Conservation (phyloP, 2,888 invertebrate genomes). For the Synergus gifuensis region DNA sequence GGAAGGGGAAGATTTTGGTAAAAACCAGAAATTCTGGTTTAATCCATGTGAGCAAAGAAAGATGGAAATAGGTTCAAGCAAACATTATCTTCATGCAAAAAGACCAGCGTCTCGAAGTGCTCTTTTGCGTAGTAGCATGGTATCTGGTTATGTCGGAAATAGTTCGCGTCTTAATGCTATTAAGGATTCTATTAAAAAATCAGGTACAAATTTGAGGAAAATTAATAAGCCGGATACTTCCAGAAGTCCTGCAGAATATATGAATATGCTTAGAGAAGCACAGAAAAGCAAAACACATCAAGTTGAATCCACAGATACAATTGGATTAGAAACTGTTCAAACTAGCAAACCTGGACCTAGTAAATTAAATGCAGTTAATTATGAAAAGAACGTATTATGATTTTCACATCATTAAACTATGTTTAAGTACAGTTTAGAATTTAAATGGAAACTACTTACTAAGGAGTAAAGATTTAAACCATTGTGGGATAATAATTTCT, state of each 20-base stretch:
- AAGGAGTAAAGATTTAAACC: neutral
- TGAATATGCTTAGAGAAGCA: slow-evolving; percentile 35
- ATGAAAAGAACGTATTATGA: too few relatives aligned
- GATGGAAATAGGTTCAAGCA: slow-evolving; percentile 44
- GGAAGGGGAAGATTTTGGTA: slow-evolving; percentile 90
- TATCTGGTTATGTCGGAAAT: slow-evolving; percentile 77
- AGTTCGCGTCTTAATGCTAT: slow-evolving; percentile 66
- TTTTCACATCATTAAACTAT: too few relatives aligned
- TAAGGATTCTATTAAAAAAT: slow-evolving; percentile 27
- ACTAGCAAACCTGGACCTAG: neutral
- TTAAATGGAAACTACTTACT: too few relatives aligned
- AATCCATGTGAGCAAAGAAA: slow-evolving; percentile 81
- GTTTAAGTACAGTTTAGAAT: too few relatives aligned
- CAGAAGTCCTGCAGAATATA: slow-evolving; percentile 39
- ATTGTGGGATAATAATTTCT: neutral
- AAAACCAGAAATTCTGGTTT: slow-evolving; percentile 87
- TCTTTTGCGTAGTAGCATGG: slow-evolving; percentile 79
- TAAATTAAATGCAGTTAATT: neutral
- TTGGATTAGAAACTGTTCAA: neutral
- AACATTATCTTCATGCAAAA: slow-evolving; percentile 75
- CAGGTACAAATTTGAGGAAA: neutral
- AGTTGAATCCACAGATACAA: neutral
- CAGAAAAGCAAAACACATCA: neutral
- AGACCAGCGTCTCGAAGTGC: slow-evolving; percentile 82
- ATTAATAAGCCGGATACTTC: slow-evolving; percentile 4